phyloP scores from a whole-genome alignment of 1,140 invertebrate genomes.

The Scaptomyza hsui region DNA sequence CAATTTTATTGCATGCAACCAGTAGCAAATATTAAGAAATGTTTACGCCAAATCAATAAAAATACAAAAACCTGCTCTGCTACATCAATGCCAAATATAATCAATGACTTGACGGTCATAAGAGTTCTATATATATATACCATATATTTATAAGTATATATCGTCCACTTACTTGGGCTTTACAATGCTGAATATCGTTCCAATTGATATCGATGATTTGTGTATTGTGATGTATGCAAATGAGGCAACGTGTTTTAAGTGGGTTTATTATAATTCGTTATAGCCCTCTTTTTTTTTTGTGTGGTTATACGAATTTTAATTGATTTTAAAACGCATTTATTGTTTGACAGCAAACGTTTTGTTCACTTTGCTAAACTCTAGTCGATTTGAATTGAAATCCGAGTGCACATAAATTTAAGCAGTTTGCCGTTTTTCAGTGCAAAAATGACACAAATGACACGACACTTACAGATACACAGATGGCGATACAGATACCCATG shows the following conservation, averaged over 20 bases:
- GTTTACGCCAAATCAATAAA: neutral
- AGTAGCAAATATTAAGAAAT: neutral
- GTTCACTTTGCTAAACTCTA: conserved; percentile 44
- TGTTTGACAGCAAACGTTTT: conserved; percentile 67
- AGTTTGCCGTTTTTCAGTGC: conserved; percentile 9
- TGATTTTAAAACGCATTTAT: conserved; percentile 71
- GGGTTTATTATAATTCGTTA: conserved; percentile 62
- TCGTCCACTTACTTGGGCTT: conserved; percentile 47
- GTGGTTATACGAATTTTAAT: conserved; percentile 62
- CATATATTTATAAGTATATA: too few species aligned
- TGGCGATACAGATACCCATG: conserved; percentile 16
- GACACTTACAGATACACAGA: conserved; percentile 44
- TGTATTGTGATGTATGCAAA: conserved; percentile 58
- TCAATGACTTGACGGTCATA: conserved; percentile 8
- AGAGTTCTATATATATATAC: conserved; percentile 21
- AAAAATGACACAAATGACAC: conserved; percentile 59
- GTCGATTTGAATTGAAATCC: conserved; percentile 57
- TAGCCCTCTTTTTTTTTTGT: conserved; percentile 47
- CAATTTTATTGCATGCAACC: neutral
- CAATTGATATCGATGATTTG: conserved; percentile 30
- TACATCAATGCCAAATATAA: conserved; percentile 9
- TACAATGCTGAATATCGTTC: conserved; percentile 17
- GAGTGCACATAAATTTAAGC: conserved; percentile 44
- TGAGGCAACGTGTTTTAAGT: conserved; percentile 54
- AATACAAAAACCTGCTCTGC: neutral